phyloP scores from a whole-genome alignment of 2,888 invertebrate genomes.

The Perizoma flavofasciatum region DNA sequence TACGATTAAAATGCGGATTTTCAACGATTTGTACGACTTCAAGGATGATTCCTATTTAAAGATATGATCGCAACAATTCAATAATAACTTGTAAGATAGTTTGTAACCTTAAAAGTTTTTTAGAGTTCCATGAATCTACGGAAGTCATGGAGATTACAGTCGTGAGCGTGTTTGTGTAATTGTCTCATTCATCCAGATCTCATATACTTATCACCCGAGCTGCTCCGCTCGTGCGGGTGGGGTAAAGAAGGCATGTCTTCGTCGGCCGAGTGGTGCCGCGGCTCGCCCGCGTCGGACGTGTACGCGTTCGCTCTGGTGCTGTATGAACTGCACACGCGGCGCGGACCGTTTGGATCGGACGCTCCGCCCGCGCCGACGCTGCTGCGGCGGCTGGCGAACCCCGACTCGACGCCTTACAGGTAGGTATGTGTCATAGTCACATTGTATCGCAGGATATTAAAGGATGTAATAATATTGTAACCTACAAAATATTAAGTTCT shows the following conservation, averaged over 20 bases:
- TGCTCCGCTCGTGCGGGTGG: slow-evolving; percentile 83
- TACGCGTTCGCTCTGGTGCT: slow-evolving; percentile 95
- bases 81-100: no score
- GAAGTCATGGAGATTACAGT: no score
- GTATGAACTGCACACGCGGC: slow-evolving; percentile 93
- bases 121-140: no score
- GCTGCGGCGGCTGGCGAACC: slow-evolving; percentile 83
- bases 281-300: slow-evolving; percentile 91
- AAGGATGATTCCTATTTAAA: no score
- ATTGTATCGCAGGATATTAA: slow-evolving; percentile 11
- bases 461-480: not conserved
- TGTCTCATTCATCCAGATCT: slow-evolving; percentile 70
- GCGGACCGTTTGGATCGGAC: slow-evolving; percentile 92
- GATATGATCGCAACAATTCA: no score
- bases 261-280: slow-evolving; percentile 67
- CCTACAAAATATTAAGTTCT: no score
- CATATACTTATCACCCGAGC: slow-evolving; percentile 92
- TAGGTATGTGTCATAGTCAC: slow-evolving; percentile 71
- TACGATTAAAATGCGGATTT: no score
- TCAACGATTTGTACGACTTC: no score
- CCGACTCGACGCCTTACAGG: slow-evolving; percentile 83
- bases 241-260: slow-evolving; percentile 57
- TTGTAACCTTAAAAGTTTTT: no score
- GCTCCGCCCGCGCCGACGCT: slow-evolving; percentile 87
- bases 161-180: not conserved